A percentile compares a stretch with the other conserved stretches of the same genome.
Evolutionary conservation across 2,113 vertebrate species (phyloP).

Genomic region (Meleagris gallopavo): DNA sequence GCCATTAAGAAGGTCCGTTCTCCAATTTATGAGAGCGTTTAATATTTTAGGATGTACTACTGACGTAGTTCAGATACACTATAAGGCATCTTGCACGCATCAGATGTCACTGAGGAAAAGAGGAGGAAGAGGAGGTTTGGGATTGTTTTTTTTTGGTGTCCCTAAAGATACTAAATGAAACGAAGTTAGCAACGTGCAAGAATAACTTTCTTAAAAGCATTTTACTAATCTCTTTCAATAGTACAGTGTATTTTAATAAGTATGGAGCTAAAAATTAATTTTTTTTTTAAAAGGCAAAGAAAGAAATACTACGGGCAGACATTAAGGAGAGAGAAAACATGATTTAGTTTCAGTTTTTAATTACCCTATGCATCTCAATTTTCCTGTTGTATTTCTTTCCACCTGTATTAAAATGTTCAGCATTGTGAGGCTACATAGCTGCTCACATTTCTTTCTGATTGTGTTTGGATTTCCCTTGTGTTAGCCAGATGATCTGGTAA

Average conservation of each 20-base stretch:
- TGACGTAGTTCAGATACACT: not conserved
- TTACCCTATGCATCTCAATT: not conserved
- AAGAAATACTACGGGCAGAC: not conserved
- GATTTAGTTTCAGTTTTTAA: not conserved
- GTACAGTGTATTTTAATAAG: not conserved
- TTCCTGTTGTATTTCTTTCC: not conserved
- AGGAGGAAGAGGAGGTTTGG: not conserved
- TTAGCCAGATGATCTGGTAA: not conserved
- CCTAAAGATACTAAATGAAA: not conserved
- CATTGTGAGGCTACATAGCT: not conserved
- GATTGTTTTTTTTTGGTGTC: not conserved
- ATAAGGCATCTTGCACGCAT: not conserved
- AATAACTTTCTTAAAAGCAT: not conserved
- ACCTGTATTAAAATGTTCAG: not conserved
- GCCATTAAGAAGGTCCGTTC: not conserved
- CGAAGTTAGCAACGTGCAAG: not conserved
- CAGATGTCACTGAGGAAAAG: not conserved
- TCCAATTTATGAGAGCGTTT: not conserved
- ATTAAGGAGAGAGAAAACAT: not conserved
- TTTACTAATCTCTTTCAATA: not conserved
- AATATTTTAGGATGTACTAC: not conserved
- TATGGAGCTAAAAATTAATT: not conserved
- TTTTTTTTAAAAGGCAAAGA: not conserved
- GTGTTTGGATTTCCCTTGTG: not conserved
- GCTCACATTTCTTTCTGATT: not conserved